Evolutionary conservation across 2,888 invertebrate species (phyloP), one percentile per base, ranked within the genome.

Genomic region (Eupithecia dodoneata): DNA sequence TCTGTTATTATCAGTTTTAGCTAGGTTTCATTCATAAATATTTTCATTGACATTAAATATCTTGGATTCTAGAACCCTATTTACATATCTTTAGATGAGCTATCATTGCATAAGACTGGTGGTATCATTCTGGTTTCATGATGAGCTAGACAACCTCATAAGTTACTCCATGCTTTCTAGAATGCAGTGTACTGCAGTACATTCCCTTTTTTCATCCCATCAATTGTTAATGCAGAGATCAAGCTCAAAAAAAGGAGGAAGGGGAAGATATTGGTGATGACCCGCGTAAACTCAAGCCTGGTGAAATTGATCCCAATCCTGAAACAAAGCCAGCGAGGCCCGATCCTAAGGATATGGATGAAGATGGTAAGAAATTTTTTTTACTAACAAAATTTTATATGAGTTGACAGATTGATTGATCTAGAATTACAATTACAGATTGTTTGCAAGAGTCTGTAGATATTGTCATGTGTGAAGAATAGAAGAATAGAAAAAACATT

Each of bases 261-360:
- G 99, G 98, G 4, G 98, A 98, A 85, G 99, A 98, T 93, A 96
- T 97, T 79, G 96, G 97, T 55, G 99, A 99, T 93, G 99, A 99
- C 93, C 99, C 99, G 0, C 96, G 99, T 55, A 99, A 99, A 90
- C 95, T 99, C 66, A 99, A 99, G 90, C 99, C 99, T 0, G 99
- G 99, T 45, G 99, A 99, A 95, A 99, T 99, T 87, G 99, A 99
- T 94, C 99, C 99, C 0, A 99, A 99, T 94, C 99, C 99, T 12
- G 99, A 99, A 94, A 99, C 99, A 0, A 99, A 99, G 92, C 99
- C 99, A 4, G 99, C 99, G 0, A 96, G 99, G 73, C 99, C 99
- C 1, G 99, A 99, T 95, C 99, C 99, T 2, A 99, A 99, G 87
- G 99, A 99, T 89, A 99, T 99, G 99, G 99, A 99, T 93, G 99